These are phyloP conservation scores for Herpetotheres cachinnans DNA, from an alignment of 2,113 vertebrate genomes.

Conservation along the genomic window DNA sequence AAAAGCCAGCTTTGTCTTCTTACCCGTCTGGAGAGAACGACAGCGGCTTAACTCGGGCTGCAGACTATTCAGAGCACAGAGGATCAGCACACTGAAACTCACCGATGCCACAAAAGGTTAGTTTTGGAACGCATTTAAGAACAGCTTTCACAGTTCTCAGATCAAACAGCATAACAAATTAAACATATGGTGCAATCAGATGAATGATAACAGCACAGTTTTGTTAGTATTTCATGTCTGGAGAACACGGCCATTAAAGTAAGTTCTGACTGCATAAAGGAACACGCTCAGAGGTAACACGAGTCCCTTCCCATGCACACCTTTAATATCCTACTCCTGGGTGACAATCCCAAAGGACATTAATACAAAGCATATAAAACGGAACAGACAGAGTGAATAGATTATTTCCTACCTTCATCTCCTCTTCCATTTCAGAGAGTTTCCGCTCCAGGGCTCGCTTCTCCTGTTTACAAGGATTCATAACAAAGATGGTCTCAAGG, in stretches of 20 bases:
- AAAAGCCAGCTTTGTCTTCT: conserved; percentile 26
- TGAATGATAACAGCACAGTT: neutral
- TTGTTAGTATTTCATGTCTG: neutral
- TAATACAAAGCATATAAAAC: neutral
- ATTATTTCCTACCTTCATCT: conserved; percentile 86
- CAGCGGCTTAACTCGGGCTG: neutral
- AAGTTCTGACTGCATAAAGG: neutral
- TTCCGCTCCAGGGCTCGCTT: conserved; percentile 90
- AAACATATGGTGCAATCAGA: neutral
- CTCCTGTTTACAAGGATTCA: conserved; percentile 78
- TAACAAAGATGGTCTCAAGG: neutral
- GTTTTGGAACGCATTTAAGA: neutral
- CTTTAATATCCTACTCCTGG: neutral
- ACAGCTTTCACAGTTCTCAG: neutral
- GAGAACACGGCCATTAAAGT: neutral
- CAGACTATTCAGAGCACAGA: conserved; percentile 31
- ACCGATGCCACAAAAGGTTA: conserved; percentile 17
- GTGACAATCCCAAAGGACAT: neutral
- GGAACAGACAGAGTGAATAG: neutral
- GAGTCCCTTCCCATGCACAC: neutral
- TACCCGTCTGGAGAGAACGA: conserved; percentile 13
- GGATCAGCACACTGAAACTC: conserved; percentile 24
- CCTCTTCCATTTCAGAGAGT: conserved; percentile 96
- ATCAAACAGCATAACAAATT: neutral
- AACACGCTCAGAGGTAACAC: neutral